Conservation (phyloP, 1,140 invertebrate genomes). For the Whitmania pigra region DNA sequence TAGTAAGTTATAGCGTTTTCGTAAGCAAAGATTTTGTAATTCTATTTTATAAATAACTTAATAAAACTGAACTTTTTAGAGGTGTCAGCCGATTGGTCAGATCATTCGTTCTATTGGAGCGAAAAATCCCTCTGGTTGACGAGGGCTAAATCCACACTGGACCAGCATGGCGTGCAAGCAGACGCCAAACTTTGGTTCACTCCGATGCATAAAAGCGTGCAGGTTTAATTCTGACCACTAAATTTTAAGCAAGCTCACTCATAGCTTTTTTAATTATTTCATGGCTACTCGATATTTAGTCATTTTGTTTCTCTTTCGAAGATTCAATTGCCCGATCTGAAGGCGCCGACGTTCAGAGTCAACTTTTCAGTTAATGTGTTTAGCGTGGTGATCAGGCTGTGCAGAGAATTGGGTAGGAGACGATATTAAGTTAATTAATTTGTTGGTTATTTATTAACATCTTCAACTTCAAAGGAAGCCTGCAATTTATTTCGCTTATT, state of each 20-base stretch:
- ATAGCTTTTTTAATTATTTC: not conserved
- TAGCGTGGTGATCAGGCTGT: constrained; percentile 79
- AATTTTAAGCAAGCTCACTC: not conserved
- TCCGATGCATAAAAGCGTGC: constrained; percentile 87
- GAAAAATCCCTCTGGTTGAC: constrained; percentile 83
- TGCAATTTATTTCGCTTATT: too few species aligned
- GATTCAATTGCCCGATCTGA: constrained; percentile 75
- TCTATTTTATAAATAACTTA: too few species aligned
- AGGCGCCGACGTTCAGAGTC: constrained; percentile 78
- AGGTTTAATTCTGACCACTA: constrained; percentile 46
- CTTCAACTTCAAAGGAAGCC: too few species aligned
- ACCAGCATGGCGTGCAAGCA: constrained; percentile 92
- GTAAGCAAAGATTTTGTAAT: too few species aligned
- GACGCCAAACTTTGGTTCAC: constrained; percentile 90
- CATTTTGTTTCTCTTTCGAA: constrained; percentile 3
- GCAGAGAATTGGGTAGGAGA: constrained; percentile 68
- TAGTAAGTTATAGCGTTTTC: too few species aligned
- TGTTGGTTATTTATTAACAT: too few species aligned
- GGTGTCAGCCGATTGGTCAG: constrained; percentile 90
- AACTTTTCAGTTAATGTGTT: constrained; percentile 96
- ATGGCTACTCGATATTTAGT: not conserved
- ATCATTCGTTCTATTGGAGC: constrained; percentile 98
- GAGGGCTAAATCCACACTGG: constrained; percentile 80
- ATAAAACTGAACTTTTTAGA: constrained; percentile 45
- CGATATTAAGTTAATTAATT: too few species aligned